Evolutionary conservation across 2,888 invertebrate genomes (phyloP).

Genomic region (Acleris sparsana): DNA sequence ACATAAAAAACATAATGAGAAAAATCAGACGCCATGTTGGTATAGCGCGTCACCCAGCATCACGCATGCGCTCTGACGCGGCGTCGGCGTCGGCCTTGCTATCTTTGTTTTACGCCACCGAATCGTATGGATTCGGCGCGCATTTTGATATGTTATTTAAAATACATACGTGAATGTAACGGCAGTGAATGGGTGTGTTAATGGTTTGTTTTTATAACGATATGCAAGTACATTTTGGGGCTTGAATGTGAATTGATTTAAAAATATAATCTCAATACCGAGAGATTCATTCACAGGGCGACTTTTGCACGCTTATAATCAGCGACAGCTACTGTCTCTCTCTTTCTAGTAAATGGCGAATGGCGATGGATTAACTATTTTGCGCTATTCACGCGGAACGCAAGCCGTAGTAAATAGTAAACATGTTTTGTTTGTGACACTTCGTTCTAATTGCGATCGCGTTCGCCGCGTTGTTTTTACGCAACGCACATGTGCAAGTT

Average conservation of each 20-base stretch:
- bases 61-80: conserved; percentile 25
- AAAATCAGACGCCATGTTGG: conserved; percentile 34
- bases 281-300: no score
- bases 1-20: conserved; percentile 2
- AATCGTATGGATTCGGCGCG: conserved; percentile 10
- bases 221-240: no score
- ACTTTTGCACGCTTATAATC: no score
- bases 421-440: conserved; percentile 30
- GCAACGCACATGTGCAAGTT: conserved; percentile 63
- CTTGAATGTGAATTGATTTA: no score
- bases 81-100: conserved; percentile 13
- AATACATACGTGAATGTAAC: conserved; percentile 10
- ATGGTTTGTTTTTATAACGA: no score
- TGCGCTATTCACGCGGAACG: conserved; percentile 3
- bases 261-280: no score
- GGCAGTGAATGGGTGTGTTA: conserved; percentile 1
- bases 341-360: not conserved
- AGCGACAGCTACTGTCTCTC: no score
- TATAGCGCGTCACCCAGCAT: conserved; percentile 19
- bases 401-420: conserved; percentile 38
- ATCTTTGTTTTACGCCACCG: not conserved
- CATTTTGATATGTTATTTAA: conserved; percentile 16
- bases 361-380: not conserved
- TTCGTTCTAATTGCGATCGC: conserved; percentile 13
- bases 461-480: conserved; percentile 27